phyloP scores from a whole-genome alignment of 2,888 invertebrate species.

The Mythimna ferrago region DNA sequence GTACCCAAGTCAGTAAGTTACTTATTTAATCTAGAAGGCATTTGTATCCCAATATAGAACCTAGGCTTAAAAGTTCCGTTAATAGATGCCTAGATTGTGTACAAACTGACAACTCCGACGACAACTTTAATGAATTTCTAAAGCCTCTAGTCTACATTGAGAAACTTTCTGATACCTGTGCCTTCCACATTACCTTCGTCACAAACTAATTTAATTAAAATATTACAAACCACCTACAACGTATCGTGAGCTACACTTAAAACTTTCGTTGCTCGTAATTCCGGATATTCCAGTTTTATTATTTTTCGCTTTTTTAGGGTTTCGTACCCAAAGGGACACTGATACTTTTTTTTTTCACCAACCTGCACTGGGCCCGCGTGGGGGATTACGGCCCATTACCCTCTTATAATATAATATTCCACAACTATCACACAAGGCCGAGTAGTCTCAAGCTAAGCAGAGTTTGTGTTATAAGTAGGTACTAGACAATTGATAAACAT shows the following conservation, averaged over 20 bases:
- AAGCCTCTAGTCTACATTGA: constrained; percentile 1
- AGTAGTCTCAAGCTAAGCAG: too few species aligned
- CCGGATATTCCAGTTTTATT: constrained; percentile 14
- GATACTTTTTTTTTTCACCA: too few species aligned
- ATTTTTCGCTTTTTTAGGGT: constrained; percentile 7
- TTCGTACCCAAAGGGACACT: not conserved
- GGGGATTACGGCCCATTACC: too few species aligned
- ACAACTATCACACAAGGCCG: too few species aligned
- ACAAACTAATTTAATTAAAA: constrained; percentile 53
- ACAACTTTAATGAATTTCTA: constrained; percentile 46
- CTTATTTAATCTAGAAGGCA: not conserved
- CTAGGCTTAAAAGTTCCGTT: constrained; percentile 1
- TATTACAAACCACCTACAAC: constrained; percentile 17
- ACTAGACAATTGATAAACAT: too few species aligned
- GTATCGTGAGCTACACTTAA: constrained; percentile 19
- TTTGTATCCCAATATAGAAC: not conserved
- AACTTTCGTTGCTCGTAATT: constrained; percentile 32
- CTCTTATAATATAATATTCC: too few species aligned
- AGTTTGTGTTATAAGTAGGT: too few species aligned
- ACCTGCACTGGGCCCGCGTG: too few species aligned
- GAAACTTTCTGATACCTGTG: constrained; percentile 26
- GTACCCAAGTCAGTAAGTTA: not conserved
- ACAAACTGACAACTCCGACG: constrained; percentile 11
- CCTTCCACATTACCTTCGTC: constrained; percentile 37
- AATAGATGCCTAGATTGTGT: not conserved